Conservation (phyloP, 1,140 invertebrate species). For the Zaprionus tsacasi region DNA sequence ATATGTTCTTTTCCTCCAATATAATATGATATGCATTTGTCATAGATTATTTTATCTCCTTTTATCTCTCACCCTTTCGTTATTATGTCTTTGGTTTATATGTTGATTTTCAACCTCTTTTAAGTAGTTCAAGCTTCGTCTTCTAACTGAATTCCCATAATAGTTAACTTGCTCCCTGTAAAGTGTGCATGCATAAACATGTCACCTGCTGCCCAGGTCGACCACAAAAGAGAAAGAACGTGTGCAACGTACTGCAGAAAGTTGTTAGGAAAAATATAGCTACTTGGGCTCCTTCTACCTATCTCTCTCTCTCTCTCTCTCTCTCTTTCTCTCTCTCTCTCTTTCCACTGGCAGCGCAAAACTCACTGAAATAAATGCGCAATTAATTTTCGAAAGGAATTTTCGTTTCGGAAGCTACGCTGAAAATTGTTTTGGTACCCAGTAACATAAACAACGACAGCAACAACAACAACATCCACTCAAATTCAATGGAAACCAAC, state of each 20-base stretch:
- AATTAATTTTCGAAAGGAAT: constrained; percentile 76
- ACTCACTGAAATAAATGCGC: constrained; percentile 76
- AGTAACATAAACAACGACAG: constrained; percentile 53
- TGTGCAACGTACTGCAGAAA: constrained; percentile 38
- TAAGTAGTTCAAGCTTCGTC: background rate
- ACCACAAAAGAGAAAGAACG: background rate
- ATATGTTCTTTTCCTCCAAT: no score
- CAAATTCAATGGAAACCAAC: constrained; percentile 65
- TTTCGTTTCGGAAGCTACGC: constrained; percentile 38
- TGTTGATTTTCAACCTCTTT: background rate
- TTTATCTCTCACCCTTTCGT: background rate
- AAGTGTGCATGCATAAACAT: constrained; percentile 8
- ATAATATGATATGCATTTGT: no score
- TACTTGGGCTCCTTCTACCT: constrained; percentile 5
- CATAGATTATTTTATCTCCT: no score
- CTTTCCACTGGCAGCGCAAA: background rate
- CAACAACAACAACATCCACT: constrained; percentile 57
- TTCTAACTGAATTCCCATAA: background rate
- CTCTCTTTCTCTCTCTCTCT: constrained; percentile 12
- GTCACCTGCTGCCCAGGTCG: background rate
- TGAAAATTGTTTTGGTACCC: constrained; percentile 53
- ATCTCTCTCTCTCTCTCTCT: constrained; percentile 10
- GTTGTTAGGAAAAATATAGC: constrained; percentile 47
- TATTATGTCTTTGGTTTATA: no score
- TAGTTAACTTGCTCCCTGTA: background rate